A percentile compares a stretch with the other conserved stretches of the same genome.
Conservation (phyloP, 2,888 invertebrate species). For the Campoletis raptor region DNA sequence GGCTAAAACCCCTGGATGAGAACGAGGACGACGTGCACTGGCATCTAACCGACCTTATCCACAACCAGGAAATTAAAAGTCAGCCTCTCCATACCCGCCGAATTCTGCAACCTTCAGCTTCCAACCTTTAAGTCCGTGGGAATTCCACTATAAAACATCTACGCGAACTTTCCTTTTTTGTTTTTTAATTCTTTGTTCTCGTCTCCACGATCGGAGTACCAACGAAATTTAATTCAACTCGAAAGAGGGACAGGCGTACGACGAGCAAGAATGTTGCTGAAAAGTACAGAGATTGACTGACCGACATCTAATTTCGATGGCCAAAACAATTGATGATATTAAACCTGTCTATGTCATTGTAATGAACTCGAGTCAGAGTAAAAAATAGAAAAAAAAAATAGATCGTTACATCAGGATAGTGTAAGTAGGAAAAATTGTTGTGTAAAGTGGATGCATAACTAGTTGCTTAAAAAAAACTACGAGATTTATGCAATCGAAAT, state of each 20-base stretch:
- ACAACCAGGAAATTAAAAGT: slow-evolving; percentile 62
- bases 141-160: slow-evolving; percentile 13
- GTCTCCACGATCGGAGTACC: not conserved
- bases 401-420: not conserved
- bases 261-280: not conserved
- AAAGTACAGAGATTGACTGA: not conserved
- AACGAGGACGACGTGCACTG: slow-evolving; percentile 40
- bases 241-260: not conserved
- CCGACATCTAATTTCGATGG: not conserved
- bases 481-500: not conserved
- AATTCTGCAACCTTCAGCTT: slow-evolving; percentile 40
- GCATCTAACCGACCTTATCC: slow-evolving; percentile 48
- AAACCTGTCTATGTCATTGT: not conserved
- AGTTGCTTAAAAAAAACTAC: not conserved
- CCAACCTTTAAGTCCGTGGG: slow-evolving; percentile 2
- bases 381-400: not conserved
- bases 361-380: not conserved
- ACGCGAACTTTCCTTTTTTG: not conserved
- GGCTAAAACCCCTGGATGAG: slow-evolving; percentile 59
- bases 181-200: not conserved
- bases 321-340: not conserved
- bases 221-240: not conserved
- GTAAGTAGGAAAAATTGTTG: not conserved
- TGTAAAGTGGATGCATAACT: not conserved
- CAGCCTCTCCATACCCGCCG: slow-evolving; percentile 21